Base-by-base conservation (phyloP, 2,113 vertebrate genomes). In the Sula dactylatra region DNA sequence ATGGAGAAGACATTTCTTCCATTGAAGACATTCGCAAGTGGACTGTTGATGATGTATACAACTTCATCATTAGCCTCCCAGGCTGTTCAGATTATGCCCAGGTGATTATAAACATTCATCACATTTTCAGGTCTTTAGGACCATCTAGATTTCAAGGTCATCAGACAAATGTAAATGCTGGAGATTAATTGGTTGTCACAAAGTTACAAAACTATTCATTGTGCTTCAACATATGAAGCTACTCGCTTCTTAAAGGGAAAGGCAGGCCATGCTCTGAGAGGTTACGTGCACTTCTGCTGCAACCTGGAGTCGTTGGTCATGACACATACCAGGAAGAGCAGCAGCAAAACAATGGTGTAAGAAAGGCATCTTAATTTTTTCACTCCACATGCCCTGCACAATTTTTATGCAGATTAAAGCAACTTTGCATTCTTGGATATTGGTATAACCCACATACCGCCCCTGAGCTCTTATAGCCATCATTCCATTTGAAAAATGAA, bases 61-160 rank as follows among this genome's bases (percentile, higher is more conserved):
- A 96, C 97, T 99, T 99, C 88, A 98, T 99, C 49, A 92, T 94
- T 66, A 98, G 96, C 80, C 99, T 99, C 61, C 99, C 99, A 13
- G 99, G 99, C 20, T 99, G 99, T 73, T 98, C 99, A 34, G 98
- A 99, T 73, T 99, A 99, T 19, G 99, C 99, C 78, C 99, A 99
- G 99, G 99, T 99, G 54, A 94, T 31, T 72, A 77, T 40, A 94
- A 83, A 78, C 4, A 59, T 44, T 54, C 74, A 64, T 13, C 27
- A 58, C 16, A 9, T 71, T 86, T 92, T 64, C 76, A 59, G 66
- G 21, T 66, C 36, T 87, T 89, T 59, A 88, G 40, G 64, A 74
- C 29, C 20, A 72, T 22, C 67, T 49, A 47, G 45, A 54, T 32
- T 62, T 62, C 80, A 86, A 91, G 67, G 50, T 26, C 19, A 80